Percentiles rank a stretch among this genome's conserved stretches.
phyloP scores from a whole-genome alignment of 2,113 vertebrate genomes.

The Lagopus leucura region DNA sequence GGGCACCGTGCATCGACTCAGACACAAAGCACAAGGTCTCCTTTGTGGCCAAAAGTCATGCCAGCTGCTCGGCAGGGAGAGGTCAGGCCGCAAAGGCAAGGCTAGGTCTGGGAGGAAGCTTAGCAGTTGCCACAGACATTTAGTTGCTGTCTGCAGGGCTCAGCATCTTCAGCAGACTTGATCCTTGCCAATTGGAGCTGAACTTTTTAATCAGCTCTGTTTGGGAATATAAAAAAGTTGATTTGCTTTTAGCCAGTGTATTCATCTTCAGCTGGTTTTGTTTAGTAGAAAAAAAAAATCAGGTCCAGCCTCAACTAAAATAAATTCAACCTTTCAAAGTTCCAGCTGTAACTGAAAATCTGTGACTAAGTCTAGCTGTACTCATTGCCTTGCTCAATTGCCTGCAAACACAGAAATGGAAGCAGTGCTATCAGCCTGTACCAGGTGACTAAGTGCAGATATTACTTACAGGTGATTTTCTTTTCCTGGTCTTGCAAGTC shows the following conservation, averaged over 20 bases:
- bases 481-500: neutral
- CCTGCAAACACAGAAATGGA: neutral
- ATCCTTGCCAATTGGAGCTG: neutral
- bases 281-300: neutral
- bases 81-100: fast-evolving
- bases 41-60: neutral
- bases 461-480: neutral
- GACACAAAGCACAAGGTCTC: fast-evolving
- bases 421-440: neutral
- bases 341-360: neutral
- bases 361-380: neutral
- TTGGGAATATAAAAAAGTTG: neutral
- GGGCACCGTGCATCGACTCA: neutral
- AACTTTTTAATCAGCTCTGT: neutral
- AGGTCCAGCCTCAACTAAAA: neutral
- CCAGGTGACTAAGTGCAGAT: constrained; percentile 4
- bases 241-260: neutral
- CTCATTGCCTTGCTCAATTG: neutral
- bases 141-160: neutral
- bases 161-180: neutral
- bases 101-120: neutral
- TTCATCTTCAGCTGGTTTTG: neutral
- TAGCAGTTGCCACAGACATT: neutral
- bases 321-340: neutral
- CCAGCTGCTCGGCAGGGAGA: neutral